Base-by-base conservation (phyloP, 1,140 invertebrate species). In the Fopius arisanus region DNA sequence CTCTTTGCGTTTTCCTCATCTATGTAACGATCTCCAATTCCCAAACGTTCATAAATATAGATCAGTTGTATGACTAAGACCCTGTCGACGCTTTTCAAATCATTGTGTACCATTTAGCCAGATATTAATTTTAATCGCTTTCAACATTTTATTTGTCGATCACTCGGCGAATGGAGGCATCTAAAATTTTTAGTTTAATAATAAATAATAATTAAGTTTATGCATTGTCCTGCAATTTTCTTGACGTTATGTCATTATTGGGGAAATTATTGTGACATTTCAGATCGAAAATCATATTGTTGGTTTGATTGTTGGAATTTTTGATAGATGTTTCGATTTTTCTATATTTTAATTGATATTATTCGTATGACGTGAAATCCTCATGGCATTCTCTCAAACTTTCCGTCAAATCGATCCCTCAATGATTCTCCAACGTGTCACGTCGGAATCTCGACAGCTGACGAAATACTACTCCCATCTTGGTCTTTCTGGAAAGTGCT, bases 1-100 rank as follows among this genome's bases (percentile, higher is more conserved):
- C 29, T 65, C 29, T 65, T 65, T 65, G 26, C 59, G 62, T n/a
- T 37, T 65, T 67, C 26, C 23, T 72, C 63, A 63, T 41, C 43
- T 72, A 40, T 67, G 65, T 67, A 72, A 72, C 70, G 33, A 72
- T 72, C 70, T 72, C 62, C 70, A 65, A 72, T 72, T 72, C 62
- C 63, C 70, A 72, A 72, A 72, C 59, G 70, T 28, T 62, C 29
- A 63, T 54, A 70, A 70, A 70, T 70, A 70, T 70, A 59, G 37
- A 33, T 48, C 51, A 40, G 54, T 59, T 70, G 19, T 70, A 70
- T 70, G 37, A 62, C 29, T 40, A 59, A 59, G n/a, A 23, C 54
- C 26, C 69, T 70, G 69, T 70, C 69, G 51, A 63, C 69, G n/a
- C 26, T 31, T 70, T 29, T n/a, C 67, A n/a, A 21, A 33, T 70